These are phyloP conservation scores for Drosophila simulans DNA, from an alignment of 1,140 invertebrate species.

Conservation along the genomic window DNA sequence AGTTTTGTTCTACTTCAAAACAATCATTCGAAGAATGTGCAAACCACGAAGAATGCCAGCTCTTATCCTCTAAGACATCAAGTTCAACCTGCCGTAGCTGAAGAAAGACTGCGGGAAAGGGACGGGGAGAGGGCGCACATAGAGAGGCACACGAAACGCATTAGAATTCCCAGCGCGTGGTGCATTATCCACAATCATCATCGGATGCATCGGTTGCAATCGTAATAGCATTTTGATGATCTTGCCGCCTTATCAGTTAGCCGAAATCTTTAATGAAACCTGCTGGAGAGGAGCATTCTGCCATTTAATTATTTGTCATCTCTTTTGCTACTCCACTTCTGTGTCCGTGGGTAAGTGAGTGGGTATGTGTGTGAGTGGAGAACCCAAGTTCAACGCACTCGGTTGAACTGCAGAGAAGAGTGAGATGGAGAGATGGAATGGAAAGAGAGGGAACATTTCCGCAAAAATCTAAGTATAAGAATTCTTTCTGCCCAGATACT, in stretches of 20 bases:
- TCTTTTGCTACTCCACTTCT: constrained; percentile 79
- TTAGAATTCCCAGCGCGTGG: constrained; percentile 33
- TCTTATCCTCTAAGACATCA: constrained; percentile 41
- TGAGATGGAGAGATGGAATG: constrained; percentile 14
- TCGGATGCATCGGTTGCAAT: constrained; percentile 42
- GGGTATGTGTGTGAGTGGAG: constrained; percentile 19
- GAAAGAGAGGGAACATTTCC: constrained; percentile 62
- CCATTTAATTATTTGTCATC: constrained; percentile 67
- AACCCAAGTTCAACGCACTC: constrained; percentile 75
- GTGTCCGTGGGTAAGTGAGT: constrained; percentile 26
- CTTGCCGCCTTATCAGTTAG: constrained; percentile 56
- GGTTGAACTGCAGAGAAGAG: constrained; percentile 70
- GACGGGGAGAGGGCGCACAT: constrained; percentile 13
- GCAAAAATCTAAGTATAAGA: constrained; percentile 81
- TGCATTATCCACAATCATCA: constrained; percentile 19
- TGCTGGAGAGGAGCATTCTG: constrained; percentile 43
- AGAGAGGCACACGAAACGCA: not conserved
- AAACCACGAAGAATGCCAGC: constrained; percentile 31
- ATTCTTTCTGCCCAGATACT: constrained; percentile 76
- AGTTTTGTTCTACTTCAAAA: constrained; percentile 43
- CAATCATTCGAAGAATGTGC: constrained; percentile 41
- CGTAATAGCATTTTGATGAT: constrained; percentile 72
- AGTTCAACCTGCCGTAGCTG: constrained; percentile 30
- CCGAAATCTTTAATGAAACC: constrained; percentile 80
- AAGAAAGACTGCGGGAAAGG: not conserved